Evolutionary conservation across 1,140 invertebrate species (phyloP).

Genomic region (Dolichoris vasculosae): DNA sequence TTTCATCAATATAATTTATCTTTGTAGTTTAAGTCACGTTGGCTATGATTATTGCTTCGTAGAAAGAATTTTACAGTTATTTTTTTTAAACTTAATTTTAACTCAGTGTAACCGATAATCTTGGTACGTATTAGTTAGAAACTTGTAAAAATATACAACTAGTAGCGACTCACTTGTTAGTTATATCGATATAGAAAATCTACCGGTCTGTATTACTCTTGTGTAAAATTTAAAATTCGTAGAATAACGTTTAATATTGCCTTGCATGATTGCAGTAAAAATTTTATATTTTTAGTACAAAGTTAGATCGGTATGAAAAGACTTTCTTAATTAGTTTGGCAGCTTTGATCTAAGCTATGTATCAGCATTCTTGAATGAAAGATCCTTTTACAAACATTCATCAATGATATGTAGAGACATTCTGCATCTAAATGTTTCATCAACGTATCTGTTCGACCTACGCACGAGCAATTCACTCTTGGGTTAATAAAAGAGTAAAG

Average conservation of each 20-base stretch:
- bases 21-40: background rate
- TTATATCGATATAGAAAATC: background rate
- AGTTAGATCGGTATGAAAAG: background rate
- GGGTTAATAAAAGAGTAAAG: conserved; percentile 16
- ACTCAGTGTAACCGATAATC: background rate
- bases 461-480: background rate
- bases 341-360: background rate
- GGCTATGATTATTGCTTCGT: background rate
- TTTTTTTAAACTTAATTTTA: background rate
- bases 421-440: background rate
- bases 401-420: background rate
- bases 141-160: background rate
- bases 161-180: background rate
- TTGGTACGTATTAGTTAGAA: background rate
- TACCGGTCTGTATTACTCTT: background rate
- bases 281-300: background rate
- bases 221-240: background rate
- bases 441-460: background rate
- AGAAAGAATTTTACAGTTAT: background rate
- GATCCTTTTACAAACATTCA: background rate
- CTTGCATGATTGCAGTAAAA: background rate
- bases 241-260: background rate
- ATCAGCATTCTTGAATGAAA: background rate
- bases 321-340: background rate
- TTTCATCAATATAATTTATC: background rate